phyloP scores from a whole-genome alignment of 2,797 vertebrate species.

The Diceros bicornis region DNA sequence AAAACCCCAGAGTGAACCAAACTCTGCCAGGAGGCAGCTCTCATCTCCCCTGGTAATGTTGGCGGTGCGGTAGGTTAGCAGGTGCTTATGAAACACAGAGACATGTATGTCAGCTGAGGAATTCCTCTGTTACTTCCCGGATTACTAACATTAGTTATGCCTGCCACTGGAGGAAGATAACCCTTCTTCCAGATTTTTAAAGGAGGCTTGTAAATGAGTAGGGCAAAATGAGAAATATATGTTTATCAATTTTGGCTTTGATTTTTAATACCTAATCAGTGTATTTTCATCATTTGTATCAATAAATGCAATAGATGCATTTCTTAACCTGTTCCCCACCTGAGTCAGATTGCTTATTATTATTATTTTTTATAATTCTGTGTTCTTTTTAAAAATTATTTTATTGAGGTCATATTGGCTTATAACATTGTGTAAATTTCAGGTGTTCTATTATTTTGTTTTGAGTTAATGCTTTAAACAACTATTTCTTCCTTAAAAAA shows the following conservation, averaged over 20 bases:
- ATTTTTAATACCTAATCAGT: background rate
- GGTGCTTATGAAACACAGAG: background rate
- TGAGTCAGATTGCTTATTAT: background rate
- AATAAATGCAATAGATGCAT: background rate
- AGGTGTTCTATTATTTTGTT: background rate
- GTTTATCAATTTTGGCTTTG: background rate
- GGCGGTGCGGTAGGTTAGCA: background rate
- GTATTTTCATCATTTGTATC: background rate
- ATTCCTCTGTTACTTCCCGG: background rate
- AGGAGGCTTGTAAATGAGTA: background rate
- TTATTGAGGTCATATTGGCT: no score
- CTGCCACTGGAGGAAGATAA: background rate
- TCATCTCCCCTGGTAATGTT: background rate
- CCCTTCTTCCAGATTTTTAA: background rate
- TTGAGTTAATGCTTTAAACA: background rate
- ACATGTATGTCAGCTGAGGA: background rate
- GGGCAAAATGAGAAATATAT: background rate
- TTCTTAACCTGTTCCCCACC: background rate
- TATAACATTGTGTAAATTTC: no score
- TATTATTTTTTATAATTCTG: background rate
- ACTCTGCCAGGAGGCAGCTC: background rate
- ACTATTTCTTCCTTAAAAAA: background rate
- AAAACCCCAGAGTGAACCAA: background rate
- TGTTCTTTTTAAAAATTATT: no score
- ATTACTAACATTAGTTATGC: background rate